phyloP scores from a whole-genome alignment of 2,113 vertebrate species.

The Delphinus delphis region DNA sequence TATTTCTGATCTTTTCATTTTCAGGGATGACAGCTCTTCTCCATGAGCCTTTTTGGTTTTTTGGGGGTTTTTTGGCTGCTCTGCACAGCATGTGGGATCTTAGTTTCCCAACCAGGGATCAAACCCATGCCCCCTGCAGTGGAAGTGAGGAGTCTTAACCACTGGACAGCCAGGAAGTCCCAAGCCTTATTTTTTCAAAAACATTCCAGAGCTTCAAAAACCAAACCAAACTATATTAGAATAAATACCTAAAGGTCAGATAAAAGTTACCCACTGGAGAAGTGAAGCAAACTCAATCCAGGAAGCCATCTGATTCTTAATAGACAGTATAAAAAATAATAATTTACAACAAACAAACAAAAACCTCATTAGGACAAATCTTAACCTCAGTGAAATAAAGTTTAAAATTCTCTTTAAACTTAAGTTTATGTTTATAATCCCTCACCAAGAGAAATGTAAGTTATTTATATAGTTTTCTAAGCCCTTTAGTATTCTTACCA shows the following conservation, averaged over 20 bases:
- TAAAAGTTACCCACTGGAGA: conserved; percentile 29
- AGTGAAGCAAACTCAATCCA: not conserved
- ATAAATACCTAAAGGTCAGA: conserved; percentile 35
- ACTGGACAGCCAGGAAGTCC: not conserved
- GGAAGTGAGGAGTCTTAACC: not conserved
- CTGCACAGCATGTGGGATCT: not conserved
- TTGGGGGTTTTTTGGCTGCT: not conserved
- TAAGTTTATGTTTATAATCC: not conserved
- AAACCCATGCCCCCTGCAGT: not conserved
- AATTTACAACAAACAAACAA: conserved; percentile 22
- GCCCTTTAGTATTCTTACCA: not conserved
- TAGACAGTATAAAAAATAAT: not conserved
- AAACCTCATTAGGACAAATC: not conserved
- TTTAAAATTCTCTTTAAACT: not conserved
- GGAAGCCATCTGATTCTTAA: not conserved
- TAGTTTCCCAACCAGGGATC: not conserved
- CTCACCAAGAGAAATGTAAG: not conserved
- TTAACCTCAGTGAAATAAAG: conserved; percentile 6
- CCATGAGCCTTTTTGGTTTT: not conserved
- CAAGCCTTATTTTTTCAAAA: not conserved
- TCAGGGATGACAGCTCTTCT: not conserved
- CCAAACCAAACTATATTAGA: conserved; percentile 40
- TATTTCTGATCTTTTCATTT: conserved; percentile 29
- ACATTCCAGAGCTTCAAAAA: conserved; percentile 29
- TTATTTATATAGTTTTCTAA: conserved; percentile 26